Evolutionary conservation across 2,113 vertebrate species (phyloP).

Genomic region (Heterotis niloticus): DNA sequence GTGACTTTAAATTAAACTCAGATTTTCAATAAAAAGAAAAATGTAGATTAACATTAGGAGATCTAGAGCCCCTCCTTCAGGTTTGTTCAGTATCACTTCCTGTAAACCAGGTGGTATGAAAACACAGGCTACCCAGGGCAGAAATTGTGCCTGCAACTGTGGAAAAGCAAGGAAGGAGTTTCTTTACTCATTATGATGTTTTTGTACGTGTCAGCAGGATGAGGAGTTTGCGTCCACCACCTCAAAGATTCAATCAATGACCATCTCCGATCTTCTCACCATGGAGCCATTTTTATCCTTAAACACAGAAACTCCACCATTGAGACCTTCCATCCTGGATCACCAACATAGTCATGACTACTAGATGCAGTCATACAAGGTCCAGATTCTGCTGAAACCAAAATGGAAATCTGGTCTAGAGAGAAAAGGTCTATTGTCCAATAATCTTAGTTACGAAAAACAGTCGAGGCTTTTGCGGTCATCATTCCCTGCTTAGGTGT

Average conservation of each 20-base stretch:
- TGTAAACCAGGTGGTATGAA: not conserved
- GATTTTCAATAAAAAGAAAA: not conserved
- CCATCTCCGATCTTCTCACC: too few species aligned
- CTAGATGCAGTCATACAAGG: too few species aligned
- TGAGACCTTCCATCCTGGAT: too few species aligned
- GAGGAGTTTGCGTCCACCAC: too few species aligned
- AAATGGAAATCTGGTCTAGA: not conserved
- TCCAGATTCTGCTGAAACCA: not conserved
- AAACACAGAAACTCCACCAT: too few species aligned
- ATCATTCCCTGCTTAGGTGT: not conserved
- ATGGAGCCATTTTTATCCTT: too few species aligned
- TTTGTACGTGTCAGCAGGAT: too few species aligned
- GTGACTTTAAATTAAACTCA: not conserved
- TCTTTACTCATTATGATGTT: too few species aligned
- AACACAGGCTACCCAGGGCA: not conserved
- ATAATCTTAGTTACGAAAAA: too few species aligned
- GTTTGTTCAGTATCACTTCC: not conserved
- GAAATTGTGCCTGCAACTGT: not conserved
- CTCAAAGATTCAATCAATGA: too few species aligned
- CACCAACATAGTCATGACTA: too few species aligned
- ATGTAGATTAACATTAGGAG: not conserved
- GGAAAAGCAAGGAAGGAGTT: not conserved
- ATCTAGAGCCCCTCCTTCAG: not conserved
- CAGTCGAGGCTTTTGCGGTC: too few species aligned
- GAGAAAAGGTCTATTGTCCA: not conserved